Evolutionary conservation across 2,113 vertebrate species (phyloP), one percentile per base, ranked within the genome.

Genomic region (Sapajus apella): DNA sequence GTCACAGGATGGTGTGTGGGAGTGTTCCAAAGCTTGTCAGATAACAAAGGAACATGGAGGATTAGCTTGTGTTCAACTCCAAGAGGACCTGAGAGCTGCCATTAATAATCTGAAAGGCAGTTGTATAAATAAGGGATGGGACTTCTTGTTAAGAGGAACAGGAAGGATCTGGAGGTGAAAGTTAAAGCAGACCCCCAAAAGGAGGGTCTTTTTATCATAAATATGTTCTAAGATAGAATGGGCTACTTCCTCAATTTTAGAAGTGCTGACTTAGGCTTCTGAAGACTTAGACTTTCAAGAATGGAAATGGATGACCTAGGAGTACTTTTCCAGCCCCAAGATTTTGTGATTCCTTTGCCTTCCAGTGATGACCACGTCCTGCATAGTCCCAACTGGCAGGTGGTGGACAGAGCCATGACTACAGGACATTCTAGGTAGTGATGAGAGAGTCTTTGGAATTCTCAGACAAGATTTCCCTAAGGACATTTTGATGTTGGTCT

Each of bases 11-110:
- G 10, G 23, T 56, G 37, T 83, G 17, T 68, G 85, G 55, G 35
- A 47, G 80, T 83, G 52, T 91, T 86, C 35, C 68, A 82, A 70
- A 94, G 40, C 72, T 86, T 87, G 45, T 75, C 85, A 90, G 61
- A 58, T 50, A 76, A 70, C 79, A 89, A 76, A 81, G 64, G 85
- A 40, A 72, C 73, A 89, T 61, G 70, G 85, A 40, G 56, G 21
- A 27, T 89, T 56, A 37, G 47, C 50, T 58, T 64, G 16, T 80
- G n/a, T 61, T 56, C 40, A 80, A 21, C 64, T 81, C 45, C 5
- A 79, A 58, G 77, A 93, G 17, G 37, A 94, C 55, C 37, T 70
- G 37, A 84, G 50, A 93, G 64, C n/a, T 30, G 8, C 50, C 40
- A 25, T 52, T 86, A 68, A 12, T 77, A 45, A 45, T 30, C 68